A percentile compares a stretch with the other conserved stretches of the same genome.
Conservation (phyloP, 2,797 vertebrate species). For the Anniella stebbinsi region DNA sequence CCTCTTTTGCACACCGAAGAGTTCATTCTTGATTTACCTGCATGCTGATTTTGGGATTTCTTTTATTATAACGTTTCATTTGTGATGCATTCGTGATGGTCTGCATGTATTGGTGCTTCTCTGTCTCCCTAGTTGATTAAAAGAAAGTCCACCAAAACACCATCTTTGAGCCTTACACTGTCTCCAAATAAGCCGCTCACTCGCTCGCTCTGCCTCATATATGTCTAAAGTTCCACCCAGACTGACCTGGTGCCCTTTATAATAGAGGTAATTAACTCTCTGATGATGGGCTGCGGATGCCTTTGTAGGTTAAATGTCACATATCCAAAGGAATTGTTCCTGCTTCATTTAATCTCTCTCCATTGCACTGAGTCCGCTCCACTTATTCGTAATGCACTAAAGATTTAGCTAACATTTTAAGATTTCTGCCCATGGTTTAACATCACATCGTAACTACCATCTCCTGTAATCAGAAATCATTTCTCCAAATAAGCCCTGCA, state of each 20-base stretch:
- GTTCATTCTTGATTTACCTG: background rate
- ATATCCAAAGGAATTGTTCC: conserved; percentile 8
- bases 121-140: background rate
- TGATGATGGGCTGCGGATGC: background rate
- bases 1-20: background rate
- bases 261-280: conserved; percentile 30
- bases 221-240: background rate
- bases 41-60: background rate
- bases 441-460: background rate
- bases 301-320: conserved; percentile 9
- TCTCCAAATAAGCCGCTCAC: background rate
- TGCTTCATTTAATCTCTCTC: background rate
- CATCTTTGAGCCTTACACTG: background rate
- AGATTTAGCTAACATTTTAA: background rate
- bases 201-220: background rate
- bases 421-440: background rate
- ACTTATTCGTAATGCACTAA: background rate
- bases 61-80: background rate
- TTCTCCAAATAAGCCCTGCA: background rate
- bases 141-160: background rate
- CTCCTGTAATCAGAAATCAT: background rate
- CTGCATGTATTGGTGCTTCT: background rate
- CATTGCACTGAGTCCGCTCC: background rate
- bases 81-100: background rate
- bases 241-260: background rate